Percentiles rank a stretch among this genome's conserved stretches.
These are phyloP conservation scores for Chaetorhynchus papuensis DNA, from an alignment of 2,113 vertebrate genomes.

Conservation along the genomic window DNA sequence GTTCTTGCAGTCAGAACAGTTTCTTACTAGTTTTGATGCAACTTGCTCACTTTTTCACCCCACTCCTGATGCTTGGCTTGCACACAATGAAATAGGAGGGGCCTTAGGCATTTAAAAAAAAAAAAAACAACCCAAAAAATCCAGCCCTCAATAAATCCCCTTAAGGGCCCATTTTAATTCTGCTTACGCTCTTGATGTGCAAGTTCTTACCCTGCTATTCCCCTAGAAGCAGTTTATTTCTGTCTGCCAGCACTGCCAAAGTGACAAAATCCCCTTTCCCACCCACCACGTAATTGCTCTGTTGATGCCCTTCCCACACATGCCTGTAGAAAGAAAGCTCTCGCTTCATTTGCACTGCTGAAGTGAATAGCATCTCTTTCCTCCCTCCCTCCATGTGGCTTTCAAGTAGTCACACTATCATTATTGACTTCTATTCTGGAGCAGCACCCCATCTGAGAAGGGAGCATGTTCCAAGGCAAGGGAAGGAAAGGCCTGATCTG, in stretches of 20 bases:
- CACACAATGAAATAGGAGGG: conserved; percentile 1
- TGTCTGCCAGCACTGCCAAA: conserved; percentile 58
- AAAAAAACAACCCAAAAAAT: background rate
- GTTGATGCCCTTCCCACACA: conserved; percentile 66
- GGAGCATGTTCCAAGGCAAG: background rate
- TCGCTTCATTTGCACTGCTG: background rate
- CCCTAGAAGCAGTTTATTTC: conserved; percentile 63
- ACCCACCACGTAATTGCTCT: conserved; percentile 63
- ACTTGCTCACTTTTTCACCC: background rate
- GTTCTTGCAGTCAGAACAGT: background rate
- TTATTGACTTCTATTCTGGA: conserved; percentile 27
- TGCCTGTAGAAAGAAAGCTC: conserved; percentile 37
- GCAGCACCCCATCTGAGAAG: background rate
- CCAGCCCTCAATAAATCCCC: conserved; percentile 18
- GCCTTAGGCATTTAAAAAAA: conserved; percentile 1
- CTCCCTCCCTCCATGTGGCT: conserved; percentile 25
- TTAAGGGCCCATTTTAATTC: conserved; percentile 51
- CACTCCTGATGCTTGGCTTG: background rate
- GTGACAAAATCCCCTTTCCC: conserved; percentile 65
- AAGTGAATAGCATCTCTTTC: conserved; percentile 51
- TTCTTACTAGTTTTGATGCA: background rate
- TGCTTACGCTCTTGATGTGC: conserved; percentile 54
- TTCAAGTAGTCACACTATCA: conserved; percentile 33
- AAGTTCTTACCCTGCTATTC: conserved; percentile 46
- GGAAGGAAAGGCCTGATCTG: background rate